These are phyloP conservation scores for Anthoscopus minutus DNA, from an alignment of 2,113 vertebrate species.

Conservation along the genomic window DNA sequence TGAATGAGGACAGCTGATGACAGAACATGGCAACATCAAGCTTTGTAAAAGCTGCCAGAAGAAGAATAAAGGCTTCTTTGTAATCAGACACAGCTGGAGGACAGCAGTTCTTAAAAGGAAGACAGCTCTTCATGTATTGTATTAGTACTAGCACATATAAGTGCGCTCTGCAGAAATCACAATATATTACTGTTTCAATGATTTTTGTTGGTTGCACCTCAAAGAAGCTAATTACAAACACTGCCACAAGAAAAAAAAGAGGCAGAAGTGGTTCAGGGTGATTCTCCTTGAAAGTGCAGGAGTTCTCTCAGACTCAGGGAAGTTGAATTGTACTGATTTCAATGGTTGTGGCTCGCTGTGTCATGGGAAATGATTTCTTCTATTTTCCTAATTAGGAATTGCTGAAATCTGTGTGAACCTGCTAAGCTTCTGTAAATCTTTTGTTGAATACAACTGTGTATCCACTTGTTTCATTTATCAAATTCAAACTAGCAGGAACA, in stretches of 20 bases:
- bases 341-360: not conserved
- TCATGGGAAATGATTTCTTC: not conserved
- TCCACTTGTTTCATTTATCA: constrained; percentile 8
- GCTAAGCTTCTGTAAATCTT: not conserved
- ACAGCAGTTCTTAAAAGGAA: not conserved
- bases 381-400: not conserved
- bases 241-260: not conserved
- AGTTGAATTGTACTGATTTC: not conserved
- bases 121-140: not conserved
- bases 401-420: not conserved
- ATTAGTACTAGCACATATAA: not conserved
- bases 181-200: not conserved
- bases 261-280: not conserved
- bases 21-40: not conserved
- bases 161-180: not conserved
- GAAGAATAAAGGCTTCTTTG: not conserved
- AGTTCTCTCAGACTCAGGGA: not conserved
- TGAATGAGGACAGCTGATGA: not conserved
- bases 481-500: not conserved
- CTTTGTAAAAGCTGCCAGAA: not conserved
- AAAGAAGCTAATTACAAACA: not conserved
- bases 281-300: not conserved
- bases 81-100: not conserved
- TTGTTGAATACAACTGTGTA: not conserved
- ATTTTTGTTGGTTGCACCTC: not conserved